Percentiles rank a stretch among this genome's conserved stretches.
Evolutionary conservation across 2,797 vertebrate species (phyloP).

Genomic region (Steatocranus sp.): DNA sequence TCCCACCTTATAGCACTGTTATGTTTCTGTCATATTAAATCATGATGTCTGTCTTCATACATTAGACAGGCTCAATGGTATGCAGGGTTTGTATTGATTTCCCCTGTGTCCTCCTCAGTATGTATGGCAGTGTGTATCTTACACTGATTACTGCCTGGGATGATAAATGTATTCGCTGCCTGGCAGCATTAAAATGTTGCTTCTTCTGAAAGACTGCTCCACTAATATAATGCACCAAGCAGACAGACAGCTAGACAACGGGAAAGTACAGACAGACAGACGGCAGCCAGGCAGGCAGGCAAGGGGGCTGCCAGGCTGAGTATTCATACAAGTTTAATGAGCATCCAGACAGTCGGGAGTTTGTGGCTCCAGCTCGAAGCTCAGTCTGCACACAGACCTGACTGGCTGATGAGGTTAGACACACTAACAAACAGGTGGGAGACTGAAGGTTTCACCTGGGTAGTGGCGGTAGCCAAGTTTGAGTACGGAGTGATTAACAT

Average conservation of each 20-base stretch:
- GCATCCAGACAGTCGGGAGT: constrained; percentile 68
- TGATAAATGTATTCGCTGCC: constrained; percentile 43
- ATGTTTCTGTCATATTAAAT: constrained; percentile 34
- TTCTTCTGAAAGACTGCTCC: constrained; percentile 28
- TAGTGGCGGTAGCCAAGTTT: neutral
- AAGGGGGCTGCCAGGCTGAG: constrained; percentile 59
- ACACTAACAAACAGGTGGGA: constrained; percentile 50
- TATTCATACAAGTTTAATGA: constrained; percentile 81
- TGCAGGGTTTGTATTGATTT: constrained; percentile 28
- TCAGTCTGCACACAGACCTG: constrained; percentile 39
- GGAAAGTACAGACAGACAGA: constrained; percentile 52
- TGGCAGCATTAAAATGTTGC: constrained; percentile 28
- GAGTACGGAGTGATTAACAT: neutral
- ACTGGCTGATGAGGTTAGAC: constrained; percentile 40
- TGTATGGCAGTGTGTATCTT: constrained; percentile 25
- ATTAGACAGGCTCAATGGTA: constrained; percentile 10
- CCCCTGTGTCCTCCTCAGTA: constrained; percentile 1
- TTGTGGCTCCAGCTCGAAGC: constrained; percentile 51
- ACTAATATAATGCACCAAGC: constrained; percentile 42
- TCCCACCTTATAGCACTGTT: constrained; percentile 15
- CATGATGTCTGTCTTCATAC: constrained; percentile 21
- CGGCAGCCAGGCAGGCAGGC: constrained; percentile 51
- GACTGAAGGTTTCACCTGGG: constrained; percentile 25
- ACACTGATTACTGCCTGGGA: constrained; percentile 35
- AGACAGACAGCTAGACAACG: constrained; percentile 52